phyloP scores from a whole-genome alignment of 2,113 vertebrate genomes.

The Silurus meridionalis region DNA sequence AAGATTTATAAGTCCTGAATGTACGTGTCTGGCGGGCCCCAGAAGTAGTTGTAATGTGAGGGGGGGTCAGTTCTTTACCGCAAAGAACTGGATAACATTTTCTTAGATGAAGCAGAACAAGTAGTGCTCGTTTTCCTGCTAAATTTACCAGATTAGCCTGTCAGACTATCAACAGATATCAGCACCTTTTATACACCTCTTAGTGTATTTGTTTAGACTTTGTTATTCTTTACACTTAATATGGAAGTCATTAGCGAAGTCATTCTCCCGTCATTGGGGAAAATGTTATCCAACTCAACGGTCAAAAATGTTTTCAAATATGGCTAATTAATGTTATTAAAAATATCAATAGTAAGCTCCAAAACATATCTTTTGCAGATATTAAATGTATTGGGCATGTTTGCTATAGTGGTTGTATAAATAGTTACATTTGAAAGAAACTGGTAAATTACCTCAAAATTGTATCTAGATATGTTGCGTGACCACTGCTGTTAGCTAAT shows the following conservation, averaged over 20 bases:
- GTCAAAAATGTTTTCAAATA: neutral
- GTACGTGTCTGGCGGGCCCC: constrained; percentile 80
- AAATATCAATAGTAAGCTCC: neutral
- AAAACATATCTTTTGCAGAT: neutral
- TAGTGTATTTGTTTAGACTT: neutral
- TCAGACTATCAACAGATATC: neutral
- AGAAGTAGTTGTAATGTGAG: constrained; percentile 57
- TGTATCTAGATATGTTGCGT: neutral
- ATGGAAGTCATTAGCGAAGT: neutral
- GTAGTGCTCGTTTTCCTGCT: neutral
- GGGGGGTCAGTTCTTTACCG: constrained; percentile 48
- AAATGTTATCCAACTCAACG: neutral
- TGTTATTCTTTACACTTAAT: neutral
- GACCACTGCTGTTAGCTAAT: neutral
- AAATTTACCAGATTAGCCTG: neutral
- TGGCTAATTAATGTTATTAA: neutral
- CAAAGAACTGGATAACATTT: constrained; percentile 20
- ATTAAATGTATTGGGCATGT: neutral
- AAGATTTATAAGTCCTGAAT: constrained; percentile 87
- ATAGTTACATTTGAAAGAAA: neutral
- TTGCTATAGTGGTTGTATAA: neutral
- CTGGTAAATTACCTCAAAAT: neutral
- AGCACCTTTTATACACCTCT: neutral
- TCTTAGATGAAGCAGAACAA: neutral
- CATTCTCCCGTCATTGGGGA: neutral